Base-by-base conservation (phyloP, 2,797 vertebrate species). In the Pterois miles region DNA sequence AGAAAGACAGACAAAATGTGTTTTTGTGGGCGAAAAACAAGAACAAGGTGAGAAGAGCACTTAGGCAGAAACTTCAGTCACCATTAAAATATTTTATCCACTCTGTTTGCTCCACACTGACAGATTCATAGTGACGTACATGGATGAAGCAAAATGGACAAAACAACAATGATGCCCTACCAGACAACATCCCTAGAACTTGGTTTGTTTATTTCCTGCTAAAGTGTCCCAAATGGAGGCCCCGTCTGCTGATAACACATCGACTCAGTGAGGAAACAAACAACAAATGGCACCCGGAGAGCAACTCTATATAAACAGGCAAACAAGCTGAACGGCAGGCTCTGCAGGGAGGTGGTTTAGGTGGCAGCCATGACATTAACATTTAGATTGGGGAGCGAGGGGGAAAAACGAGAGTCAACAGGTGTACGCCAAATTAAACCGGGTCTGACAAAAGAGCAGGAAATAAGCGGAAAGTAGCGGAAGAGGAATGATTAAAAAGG, bases 361-460 rank as follows among this genome's bases (percentile, higher is more conserved):
- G 59, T 62, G 53, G 63, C 75, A 73, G 72, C 58, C 34, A 65
- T 71, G 81, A 77, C 83, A 95, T 94, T 94, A 88, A 93, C 91
- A 93, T 94, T 94, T 93, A 93, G 87, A 94, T 91, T 92, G 89
- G 77, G 22, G 57, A 69, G 71, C 6, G 74, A 46, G 63, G 65
- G 36, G 73, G 73, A 70, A 59, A 77, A 75, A 80, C 31, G 83
- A 71, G 70, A 81, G 89, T 83, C 89, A 91, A 91, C 89, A 94
- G 89, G 86, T 90, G 89, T 54, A 59, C 16, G 71, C 22, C 10
- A 52, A 86, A 88, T 85, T 86, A 54, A 78, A 84, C 72, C 13
- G 60, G 72, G 84, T 63, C 64, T 52, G 66, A 88, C 77, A 80
- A 73, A 64, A 65, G 78, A 81, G 76, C 73, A 81, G 86, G 83